Base-by-base conservation (phyloP, 2,888 invertebrate genomes). In the Cylindroiulus punctatus region DNA sequence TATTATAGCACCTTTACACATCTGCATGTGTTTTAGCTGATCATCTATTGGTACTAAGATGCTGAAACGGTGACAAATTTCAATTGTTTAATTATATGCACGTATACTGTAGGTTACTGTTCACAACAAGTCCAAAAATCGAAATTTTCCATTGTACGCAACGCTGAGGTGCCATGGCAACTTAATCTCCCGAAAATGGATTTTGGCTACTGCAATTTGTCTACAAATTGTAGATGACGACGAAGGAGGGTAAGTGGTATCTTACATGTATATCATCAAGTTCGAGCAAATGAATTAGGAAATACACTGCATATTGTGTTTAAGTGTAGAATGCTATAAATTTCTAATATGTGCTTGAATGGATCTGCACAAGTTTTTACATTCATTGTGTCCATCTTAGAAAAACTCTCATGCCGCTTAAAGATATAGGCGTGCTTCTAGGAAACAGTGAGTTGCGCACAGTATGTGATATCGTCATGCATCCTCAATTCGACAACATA, bases 71-170 rank as follows among this genome's bases (percentile, higher is more conserved):
- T n/a, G n/a, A n/a, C n/a, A n/a, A n/a, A n/a, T n/a, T n/a, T n/a
- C n/a, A n/a, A n/a, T n/a, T n/a, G n/a, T n/a, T n/a, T 40, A 40
- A 40, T 40, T 7, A 40, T 40, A 8, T 40, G 40, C 8, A 40
- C 8, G 4, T 7, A 44, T 8, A 1, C 4, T 14, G 44, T 14
- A 76, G 76, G 76, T 76, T 12, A 76, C 26, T 17, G 30, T 76
- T 76, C 76, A 76, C 76, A 76, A 76, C 26, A 76, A 76, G 30
- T 76, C 76, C 8, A 76, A 76, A 76, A 76, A 14, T 26, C 12
- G 12, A 12, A 30, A 30, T 14, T 76, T 30, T 76, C 76, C 76
- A 12, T 14, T 76, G 14, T 76, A 76, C 30, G 10, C 30, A 76
- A 76, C 76, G 30, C 30, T 14, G 14, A 0, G 0, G 3, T 76